phyloP scores from a whole-genome alignment of 2,113 vertebrate species.

The Gulo gulo region DNA sequence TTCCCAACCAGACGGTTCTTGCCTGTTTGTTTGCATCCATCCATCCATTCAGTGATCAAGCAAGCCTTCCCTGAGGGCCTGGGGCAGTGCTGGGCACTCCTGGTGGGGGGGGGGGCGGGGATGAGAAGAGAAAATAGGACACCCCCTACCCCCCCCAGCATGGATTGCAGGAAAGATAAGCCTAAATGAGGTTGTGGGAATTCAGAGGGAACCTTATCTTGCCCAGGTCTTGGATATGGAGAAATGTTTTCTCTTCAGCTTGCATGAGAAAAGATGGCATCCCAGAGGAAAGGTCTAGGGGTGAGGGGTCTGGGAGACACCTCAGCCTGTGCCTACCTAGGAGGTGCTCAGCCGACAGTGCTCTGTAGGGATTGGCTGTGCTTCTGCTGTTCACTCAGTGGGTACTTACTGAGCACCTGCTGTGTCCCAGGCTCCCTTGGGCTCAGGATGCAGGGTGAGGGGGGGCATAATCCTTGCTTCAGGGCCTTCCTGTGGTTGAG shows the following conservation, averaged over 20 bases:
- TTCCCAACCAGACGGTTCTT: neutral
- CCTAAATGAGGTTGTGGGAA: neutral
- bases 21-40: no score
- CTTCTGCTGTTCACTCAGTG: neutral
- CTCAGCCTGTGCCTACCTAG: neutral
- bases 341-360: neutral
- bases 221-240: neutral
- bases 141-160: neutral
- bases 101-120: neutral
- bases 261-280: neutral
- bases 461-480: neutral
- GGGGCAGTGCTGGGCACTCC: neutral
- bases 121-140: neutral
- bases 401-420: neutral
- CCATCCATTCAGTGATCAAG: neutral
- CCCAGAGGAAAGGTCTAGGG: neutral
- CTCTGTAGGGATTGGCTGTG: neutral
- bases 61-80: neutral
- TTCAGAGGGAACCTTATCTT: slow-evolving; percentile 42
- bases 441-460: neutral
- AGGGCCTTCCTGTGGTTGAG: neutral
- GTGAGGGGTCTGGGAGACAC: neutral
- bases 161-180: neutral
- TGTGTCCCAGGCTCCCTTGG: neutral
- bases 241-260: neutral